Evolutionary conservation across 2,797 vertebrate genomes (phyloP).

Genomic region (Eulemur coronatus): DNA sequence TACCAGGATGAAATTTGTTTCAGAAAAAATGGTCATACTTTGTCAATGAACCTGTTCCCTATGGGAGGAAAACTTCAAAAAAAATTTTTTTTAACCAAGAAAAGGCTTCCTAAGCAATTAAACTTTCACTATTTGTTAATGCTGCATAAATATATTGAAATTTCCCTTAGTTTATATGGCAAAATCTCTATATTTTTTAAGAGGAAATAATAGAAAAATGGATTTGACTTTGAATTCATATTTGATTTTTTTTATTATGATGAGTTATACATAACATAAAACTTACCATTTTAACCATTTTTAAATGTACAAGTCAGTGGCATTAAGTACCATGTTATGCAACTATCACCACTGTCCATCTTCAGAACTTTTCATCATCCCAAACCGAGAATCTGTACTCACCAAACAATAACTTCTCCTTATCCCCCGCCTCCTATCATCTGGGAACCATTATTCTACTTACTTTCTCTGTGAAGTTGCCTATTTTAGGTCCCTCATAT

Average conservation of each 20-base stretch:
- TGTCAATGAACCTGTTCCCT: not conserved
- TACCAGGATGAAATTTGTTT: slow-evolving; percentile 2
- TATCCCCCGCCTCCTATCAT: fast-evolving
- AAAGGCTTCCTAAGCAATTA: not conserved
- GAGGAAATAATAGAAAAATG: not conserved
- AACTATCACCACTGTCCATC: not conserved
- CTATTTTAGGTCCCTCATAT: not conserved
- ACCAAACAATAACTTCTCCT: not conserved
- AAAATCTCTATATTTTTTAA: not conserved
- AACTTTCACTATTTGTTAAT: not conserved
- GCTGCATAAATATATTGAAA: not conserved
- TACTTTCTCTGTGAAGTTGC: not conserved
- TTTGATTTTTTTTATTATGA: slow-evolving; percentile 26
- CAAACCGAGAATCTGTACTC: not conserved
- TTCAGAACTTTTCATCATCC: not conserved
- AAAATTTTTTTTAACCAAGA: not conserved
- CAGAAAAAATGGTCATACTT: not conserved
- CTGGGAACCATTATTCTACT: not conserved
- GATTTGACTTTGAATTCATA: slow-evolving; percentile 1
- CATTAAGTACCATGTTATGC: not conserved
- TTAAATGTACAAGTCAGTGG: not conserved
- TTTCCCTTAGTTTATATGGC: not conserved
- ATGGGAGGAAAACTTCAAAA: not conserved
- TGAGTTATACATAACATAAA: not conserved
- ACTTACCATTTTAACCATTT: not conserved